Evolutionary conservation across 2,113 vertebrate species (phyloP), one percentile per base, ranked within the genome.

Genomic region (Lasiurus cinereus): DNA sequence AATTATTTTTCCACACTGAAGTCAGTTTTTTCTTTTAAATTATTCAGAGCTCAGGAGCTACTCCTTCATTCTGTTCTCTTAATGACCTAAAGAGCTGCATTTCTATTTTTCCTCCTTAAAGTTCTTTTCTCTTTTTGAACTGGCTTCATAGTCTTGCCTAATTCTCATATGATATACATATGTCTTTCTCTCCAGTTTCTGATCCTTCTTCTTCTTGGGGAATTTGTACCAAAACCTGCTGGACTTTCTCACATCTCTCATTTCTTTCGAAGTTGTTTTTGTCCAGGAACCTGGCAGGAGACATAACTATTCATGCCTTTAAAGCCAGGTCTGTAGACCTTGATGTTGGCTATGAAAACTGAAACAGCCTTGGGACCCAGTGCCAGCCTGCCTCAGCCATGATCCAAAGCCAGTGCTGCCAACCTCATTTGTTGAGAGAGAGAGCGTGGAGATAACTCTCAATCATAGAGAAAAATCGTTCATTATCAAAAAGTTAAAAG

Each of bases 231-330:
- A 91, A 50, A 67, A 83, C 15, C 27, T 77, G 29, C 54, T 78
- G n/a, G 69, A 67, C 10, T 85, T 94, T 89, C 67, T 90, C 64
- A 77, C 5, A 83, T 62, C 14, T 27, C 11, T 79, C 24, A 76
- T 74, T 90, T 84, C 21, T 79, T 79, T 78, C 56, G 87, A 92
- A 56, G 15, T 66, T 62, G 9, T 86, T 90, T 92, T 59, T 67
- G 12, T 72, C 54, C 27, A 39, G 33, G 69, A 29, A 39, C 16
- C 18, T 84, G 76, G 46, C 18, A 52, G 39, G 10, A 46, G 31
- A 76, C 50, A 62, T 10, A 43, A 22, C 31, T 24, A 18, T 76
- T 76, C 16, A 31, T 24, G 18, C 8, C 27, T 27, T 48, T 36
- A 43, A 36, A 66, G 59, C 10, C 18, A 43, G 46, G 46, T 64